Evolutionary conservation across 1,140 invertebrate genomes (phyloP), one percentile per base, ranked within the genome.

Genomic region (Drosophila ananassae): DNA sequence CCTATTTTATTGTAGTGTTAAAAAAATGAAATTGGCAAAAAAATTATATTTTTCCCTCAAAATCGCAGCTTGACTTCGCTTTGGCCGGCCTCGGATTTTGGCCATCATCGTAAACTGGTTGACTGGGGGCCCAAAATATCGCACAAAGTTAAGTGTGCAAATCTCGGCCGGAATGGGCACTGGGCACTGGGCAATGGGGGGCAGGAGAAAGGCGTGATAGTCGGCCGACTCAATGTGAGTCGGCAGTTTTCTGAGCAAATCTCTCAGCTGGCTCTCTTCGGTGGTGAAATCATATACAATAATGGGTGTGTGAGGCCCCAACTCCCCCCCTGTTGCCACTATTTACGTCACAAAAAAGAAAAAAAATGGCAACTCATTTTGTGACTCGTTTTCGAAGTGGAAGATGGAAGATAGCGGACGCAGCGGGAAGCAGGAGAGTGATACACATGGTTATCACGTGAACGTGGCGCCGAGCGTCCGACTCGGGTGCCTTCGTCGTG

Each of bases 361-460:
- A 44, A 17, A 61, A 72, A 76, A 79, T 68, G 54, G 64, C 68
- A 57, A 68, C 62, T 79, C 66, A 77, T 80, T 85, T 81, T 66
- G 77, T 76, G 75, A 84, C 79, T 84, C 82, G 83, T 77, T 84
- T 81, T 60, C 59, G 34, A 63, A 59, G 63, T 50, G 24, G 13
- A 24, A 13, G 12, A 51, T 37, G 48, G 12, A 25, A 39, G 28
- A 25, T 39, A 47, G 46, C 37, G 25, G 34, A 37, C 34, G 34
- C 10, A 34, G 46, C 3, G 21, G 37, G 9, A 22, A 4, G 3
- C 51, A 48, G 32, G 39, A 37, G 39, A 54, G 53, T 22, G 59
- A 61, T n/a, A 63, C 87, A 87, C 77, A 79, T 90, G 81, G 64
- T 68, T 64, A 90, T 90, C 85, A 90, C 87, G 87, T 90, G 87